These are phyloP conservation scores for Sogatella furcifera DNA, from an alignment of 1,140 invertebrate genomes.

Conservation along the genomic window DNA sequence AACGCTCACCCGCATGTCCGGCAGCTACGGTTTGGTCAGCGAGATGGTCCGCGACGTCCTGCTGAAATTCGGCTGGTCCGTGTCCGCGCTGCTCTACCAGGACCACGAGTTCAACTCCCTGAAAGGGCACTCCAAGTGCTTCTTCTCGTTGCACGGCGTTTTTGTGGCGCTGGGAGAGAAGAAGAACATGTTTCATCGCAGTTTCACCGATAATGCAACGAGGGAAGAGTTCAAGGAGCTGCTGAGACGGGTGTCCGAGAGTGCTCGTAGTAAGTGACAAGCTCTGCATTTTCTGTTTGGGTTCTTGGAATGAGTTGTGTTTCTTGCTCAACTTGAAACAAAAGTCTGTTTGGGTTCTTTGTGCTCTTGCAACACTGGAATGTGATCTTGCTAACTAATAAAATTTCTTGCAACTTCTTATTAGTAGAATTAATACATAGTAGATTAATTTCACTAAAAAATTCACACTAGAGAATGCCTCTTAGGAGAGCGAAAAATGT, in stretches of 20 bases:
- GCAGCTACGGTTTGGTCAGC: conserved; percentile 63
- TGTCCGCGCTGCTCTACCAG: conserved; percentile 56
- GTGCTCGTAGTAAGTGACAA: conserved; percentile 68
- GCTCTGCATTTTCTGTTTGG: too few relatives aligned
- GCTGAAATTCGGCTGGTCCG: conserved; percentile 57
- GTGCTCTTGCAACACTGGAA: too few relatives aligned
- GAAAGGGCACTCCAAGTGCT: conserved; percentile 58
- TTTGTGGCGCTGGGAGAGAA: conserved; percentile 47
- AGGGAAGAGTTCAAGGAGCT: conserved; percentile 45
- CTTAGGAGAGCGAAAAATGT: too few relatives aligned
- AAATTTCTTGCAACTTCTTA: too few relatives aligned
- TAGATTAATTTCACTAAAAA: too few relatives aligned
- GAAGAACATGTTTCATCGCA: conserved; percentile 38
- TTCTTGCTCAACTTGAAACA: too few relatives aligned
- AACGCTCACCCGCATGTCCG: conserved; percentile 76
- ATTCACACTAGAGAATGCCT: too few relatives aligned
- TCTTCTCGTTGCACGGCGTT: conserved; percentile 57
- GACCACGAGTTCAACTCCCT: conserved; percentile 44
- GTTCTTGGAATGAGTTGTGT: too few relatives aligned
- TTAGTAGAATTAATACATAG: too few relatives aligned
- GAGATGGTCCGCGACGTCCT: conserved; percentile 56
- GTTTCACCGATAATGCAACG: conserved; percentile 47
- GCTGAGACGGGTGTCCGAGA: conserved; percentile 49
- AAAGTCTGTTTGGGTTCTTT: too few relatives aligned
- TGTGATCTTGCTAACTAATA: too few relatives aligned